Evolutionary conservation across 1,140 invertebrate species (phyloP).

Genomic region (Drosophila hydei): DNA sequence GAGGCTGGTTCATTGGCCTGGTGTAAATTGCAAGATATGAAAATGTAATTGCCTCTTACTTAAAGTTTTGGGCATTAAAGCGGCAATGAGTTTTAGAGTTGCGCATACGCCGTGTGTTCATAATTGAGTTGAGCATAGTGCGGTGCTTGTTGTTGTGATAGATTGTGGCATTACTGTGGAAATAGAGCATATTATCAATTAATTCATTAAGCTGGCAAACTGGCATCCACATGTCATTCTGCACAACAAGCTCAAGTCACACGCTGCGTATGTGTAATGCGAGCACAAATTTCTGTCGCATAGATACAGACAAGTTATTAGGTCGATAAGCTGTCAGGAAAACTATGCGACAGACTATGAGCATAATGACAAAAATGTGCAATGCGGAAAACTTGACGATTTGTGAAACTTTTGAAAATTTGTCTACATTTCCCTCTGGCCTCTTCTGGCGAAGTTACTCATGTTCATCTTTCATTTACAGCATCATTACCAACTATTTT

Average conservation of each 20-base stretch:
- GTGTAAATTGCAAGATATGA: slow-evolving; percentile 30
- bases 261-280: slow-evolving; percentile 59
- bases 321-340: slow-evolving; percentile 5
- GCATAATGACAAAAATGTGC: not conserved
- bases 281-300: slow-evolving; percentile 20
- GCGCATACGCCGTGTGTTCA: slow-evolving; percentile 61
- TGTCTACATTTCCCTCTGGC: not conserved
- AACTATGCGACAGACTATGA: not conserved
- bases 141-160: slow-evolving; percentile 39
- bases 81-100: slow-evolving; percentile 39
- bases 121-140: slow-evolving; percentile 67
- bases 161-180: slow-evolving; percentile 25
- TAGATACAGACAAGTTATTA: slow-evolving; percentile 15
- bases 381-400: slow-evolving; percentile 2
- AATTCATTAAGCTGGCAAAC: slow-evolving; percentile 72
- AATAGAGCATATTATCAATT: slow-evolving; percentile 75
- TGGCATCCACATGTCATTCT: slow-evolving; percentile 56
- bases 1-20: slow-evolving; percentile 40
- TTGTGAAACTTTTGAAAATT: slow-evolving; percentile 21
- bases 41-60: slow-evolving; percentile 39
- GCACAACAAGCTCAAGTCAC: slow-evolving; percentile 44
- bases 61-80: slow-evolving; percentile 39
- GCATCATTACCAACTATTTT: slow-evolving; percentile 97
- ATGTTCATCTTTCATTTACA: slow-evolving; percentile 27
- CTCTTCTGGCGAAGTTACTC: not conserved